Percentiles rank a stretch among this genome's conserved stretches.
Conservation (phyloP, 2,797 vertebrate genomes). For the Pachyuromys duprasi region DNA sequence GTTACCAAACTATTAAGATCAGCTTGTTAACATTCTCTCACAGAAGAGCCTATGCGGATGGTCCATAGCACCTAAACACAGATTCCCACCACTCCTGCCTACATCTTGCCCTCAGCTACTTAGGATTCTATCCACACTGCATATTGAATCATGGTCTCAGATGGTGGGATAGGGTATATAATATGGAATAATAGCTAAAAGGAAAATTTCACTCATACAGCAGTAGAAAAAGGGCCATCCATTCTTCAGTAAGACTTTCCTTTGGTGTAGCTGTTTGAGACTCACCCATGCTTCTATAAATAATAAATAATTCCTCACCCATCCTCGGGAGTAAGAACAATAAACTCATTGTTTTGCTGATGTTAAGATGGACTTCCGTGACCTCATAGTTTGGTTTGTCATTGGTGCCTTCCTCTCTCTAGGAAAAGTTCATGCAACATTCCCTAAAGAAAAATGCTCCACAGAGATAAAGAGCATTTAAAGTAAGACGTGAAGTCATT, state of each 20-base stretch:
- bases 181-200: not conserved
- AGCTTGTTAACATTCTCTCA: not conserved
- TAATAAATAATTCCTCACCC: not conserved
- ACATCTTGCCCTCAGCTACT: not conserved
- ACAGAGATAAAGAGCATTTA: not conserved
- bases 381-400: not conserved
- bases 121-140: not conserved
- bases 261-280: not conserved
- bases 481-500: not conserved
- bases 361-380: not conserved
- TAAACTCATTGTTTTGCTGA: not conserved
- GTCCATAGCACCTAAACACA: not conserved
- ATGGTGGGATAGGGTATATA: not conserved
- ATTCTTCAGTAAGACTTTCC: not conserved
- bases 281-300: not conserved
- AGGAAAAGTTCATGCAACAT: not conserved
- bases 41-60: not conserved
- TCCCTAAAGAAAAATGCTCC: not conserved
- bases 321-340: not conserved
- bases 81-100: not conserved
- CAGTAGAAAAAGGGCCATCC: not conserved
- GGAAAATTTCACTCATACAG: not conserved
- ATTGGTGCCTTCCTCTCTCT: not conserved
- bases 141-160: not conserved
- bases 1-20: not conserved